These are phyloP conservation scores for Sarcophaga bullata DNA, from an alignment of 1,140 invertebrate genomes.

Conservation along the genomic window DNA sequence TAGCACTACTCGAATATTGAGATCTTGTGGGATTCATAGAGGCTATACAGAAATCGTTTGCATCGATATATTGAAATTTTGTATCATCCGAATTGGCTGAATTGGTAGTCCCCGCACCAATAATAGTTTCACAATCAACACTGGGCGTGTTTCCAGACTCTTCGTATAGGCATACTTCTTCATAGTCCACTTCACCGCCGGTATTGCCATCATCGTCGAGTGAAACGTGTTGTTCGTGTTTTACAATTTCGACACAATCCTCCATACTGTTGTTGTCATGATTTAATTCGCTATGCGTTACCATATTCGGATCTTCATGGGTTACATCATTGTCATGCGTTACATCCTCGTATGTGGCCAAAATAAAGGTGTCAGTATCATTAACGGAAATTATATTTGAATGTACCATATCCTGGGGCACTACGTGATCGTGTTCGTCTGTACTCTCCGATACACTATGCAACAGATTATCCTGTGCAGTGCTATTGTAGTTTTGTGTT, in stretches of 20 bases:
- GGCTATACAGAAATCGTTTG: constrained; percentile 43
- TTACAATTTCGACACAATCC: constrained; percentile 56
- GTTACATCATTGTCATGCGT: constrained; percentile 59
- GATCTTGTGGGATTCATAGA: constrained; percentile 39
- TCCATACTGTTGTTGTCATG: constrained; percentile 52
- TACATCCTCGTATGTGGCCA: constrained; percentile 61
- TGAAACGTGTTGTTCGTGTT: constrained; percentile 51
- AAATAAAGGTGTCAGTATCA: constrained; percentile 59
- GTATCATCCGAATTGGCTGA: constrained; percentile 45
- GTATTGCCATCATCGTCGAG: constrained; percentile 59
- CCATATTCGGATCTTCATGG: constrained; percentile 55
- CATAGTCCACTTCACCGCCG: constrained; percentile 59
- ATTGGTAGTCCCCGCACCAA: constrained; percentile 32
- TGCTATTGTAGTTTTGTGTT: constrained; percentile 40
- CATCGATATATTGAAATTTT: constrained; percentile 54
- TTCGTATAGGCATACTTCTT: constrained; percentile 61
- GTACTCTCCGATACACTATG: constrained; percentile 30
- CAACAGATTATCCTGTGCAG: constrained; percentile 19
- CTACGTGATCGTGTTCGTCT: constrained; percentile 42
- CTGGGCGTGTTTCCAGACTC: constrained; percentile 54
- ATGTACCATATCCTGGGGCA: constrained; percentile 42
- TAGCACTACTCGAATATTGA: constrained; percentile 37
- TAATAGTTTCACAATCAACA: constrained; percentile 51
- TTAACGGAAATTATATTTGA: constrained; percentile 50
- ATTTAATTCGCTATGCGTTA: constrained; percentile 52